phyloP scores from a whole-genome alignment of 2,113 vertebrate genomes.

The Nyctereutes procyonoides region DNA sequence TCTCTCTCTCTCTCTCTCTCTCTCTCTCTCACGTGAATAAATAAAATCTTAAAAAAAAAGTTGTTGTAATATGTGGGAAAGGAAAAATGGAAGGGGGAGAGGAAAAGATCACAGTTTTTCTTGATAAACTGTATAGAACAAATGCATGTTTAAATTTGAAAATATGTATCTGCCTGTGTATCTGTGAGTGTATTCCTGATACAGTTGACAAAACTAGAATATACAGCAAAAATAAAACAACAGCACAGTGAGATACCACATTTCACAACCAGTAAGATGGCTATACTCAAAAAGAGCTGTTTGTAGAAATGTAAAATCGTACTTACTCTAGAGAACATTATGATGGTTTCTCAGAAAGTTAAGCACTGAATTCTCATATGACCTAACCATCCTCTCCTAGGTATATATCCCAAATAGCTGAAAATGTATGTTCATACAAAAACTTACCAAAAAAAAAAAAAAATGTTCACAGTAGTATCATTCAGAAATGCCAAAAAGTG shows the following conservation, averaged over 20 bases:
- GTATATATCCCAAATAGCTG: background rate
- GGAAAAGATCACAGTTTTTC: background rate
- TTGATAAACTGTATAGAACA: background rate
- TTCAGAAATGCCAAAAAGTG: background rate
- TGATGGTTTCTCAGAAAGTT: background rate
- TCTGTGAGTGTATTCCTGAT: background rate
- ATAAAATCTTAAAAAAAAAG: background rate
- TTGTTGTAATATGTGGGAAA: background rate
- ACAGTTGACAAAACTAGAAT: background rate
- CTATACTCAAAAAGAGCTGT: background rate
- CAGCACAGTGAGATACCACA: background rate
- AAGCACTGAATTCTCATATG: background rate
- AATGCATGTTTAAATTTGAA: background rate
- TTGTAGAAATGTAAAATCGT: background rate
- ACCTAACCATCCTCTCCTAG: background rate
- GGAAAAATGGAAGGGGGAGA: background rate
- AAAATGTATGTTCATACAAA: background rate
- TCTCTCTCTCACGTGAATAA: no score
- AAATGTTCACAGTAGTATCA: background rate
- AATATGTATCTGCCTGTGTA: background rate
- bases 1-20: no score
- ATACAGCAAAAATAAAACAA: conserved; percentile 12
- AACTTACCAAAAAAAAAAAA: background rate
- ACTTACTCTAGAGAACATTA: background rate
- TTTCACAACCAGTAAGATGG: background rate